Conservation (phyloP, 1,140 invertebrate species). For the Pachyrhynchus sulphureomaculatus region DNA sequence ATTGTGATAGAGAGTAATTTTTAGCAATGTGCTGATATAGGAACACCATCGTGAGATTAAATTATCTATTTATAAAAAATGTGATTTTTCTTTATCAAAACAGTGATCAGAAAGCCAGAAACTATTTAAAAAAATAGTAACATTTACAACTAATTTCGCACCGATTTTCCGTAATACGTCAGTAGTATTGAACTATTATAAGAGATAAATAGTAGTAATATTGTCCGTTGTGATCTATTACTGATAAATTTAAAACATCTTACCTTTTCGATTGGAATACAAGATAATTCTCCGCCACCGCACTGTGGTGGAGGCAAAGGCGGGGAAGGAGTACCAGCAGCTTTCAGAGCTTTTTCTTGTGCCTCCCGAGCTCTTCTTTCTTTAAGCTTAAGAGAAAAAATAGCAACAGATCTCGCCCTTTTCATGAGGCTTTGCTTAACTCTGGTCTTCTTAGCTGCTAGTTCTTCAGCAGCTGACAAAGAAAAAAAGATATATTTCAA, state of each 20-base stretch:
- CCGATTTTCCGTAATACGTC: neutral
- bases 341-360: constrained; percentile 58
- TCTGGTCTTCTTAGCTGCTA: constrained; percentile 67
- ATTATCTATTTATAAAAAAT: too few relatives aligned
- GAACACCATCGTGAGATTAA: too few relatives aligned
- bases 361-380: constrained; percentile 73
- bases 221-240: neutral
- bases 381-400: constrained; percentile 77
- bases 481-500: constrained; percentile 20
- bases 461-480: constrained; percentile 54
- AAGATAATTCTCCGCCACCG: constrained; percentile 74
- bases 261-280: constrained; percentile 77
- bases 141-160: constrained; percentile 5
- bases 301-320: constrained; percentile 59
- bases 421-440: constrained; percentile 76
- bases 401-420: constrained; percentile 75
- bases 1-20: too few relatives aligned
- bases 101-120: too few relatives aligned
- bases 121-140: constrained; percentile 11
- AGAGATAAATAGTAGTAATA: neutral
- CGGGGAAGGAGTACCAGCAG: constrained; percentile 50
- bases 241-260: too few relatives aligned
- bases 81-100: too few relatives aligned
- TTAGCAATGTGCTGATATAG: too few relatives aligned
- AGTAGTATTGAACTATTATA: neutral